Base-by-base conservation (phyloP, 2,888 invertebrate species). In the Ennomos fuscantarius region DNA sequence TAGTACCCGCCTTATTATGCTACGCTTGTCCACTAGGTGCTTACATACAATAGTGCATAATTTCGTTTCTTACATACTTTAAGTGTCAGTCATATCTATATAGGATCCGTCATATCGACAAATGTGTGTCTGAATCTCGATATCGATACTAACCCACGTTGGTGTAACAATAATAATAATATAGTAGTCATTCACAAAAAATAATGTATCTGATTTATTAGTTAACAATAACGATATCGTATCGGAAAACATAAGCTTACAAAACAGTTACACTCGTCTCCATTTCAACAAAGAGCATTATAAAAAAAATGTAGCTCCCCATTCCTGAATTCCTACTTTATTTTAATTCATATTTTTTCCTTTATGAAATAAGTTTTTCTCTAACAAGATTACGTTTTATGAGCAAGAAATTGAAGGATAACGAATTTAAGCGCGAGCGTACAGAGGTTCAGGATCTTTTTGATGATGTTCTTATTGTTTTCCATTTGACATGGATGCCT, bases 341-440 rank as follows among this genome's bases (percentile, higher is more conserved):
- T 82, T 87, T 89, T 87, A 86, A 89, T 87, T 87, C 76, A 70
- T 79, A 76, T 74, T 53, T 53, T 53, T 53, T 49, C 58, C 81
- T 87, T 88, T 89, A 85, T 89, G 86, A 87, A 90, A 89, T 87
- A 90, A 91, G 86, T 89, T 90, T 86, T 83, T 78, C 74, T 77
- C 63, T 88, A 89, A 92, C 89, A 83, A 86, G 87, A 89, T 91
- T 89, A 89, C 82, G 72, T 85, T 89, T 89, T 87, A 90, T 82
- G 87, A 81, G 80, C 72, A 76, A 82, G 78, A 85, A 89, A 89
- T 90, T 89, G 87, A 78, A 73, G 85, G 81, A 85, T 87, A 88
- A 89, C 84, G 85, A 87, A 85, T 86, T 87, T 77, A 73, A 78
- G 75, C 71, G 76, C 62, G 66, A 70, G 70, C 70, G 70, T 68